Evolutionary conservation across 2,888 invertebrate species (phyloP).

Genomic region (Corbicula japonica): DNA sequence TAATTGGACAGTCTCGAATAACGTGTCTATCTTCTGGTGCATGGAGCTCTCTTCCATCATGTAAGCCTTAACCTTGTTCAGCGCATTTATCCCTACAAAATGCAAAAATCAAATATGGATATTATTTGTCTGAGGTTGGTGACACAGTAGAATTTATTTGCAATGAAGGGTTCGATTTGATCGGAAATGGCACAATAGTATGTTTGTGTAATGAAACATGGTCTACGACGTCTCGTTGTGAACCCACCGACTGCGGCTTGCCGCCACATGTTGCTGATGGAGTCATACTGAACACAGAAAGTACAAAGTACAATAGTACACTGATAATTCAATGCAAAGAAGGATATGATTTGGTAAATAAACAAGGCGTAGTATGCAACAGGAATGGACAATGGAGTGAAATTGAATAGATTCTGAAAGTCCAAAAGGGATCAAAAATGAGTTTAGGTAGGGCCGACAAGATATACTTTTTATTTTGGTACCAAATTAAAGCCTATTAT

Average conservation of each 20-base stretch:
- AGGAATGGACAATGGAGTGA: neutral
- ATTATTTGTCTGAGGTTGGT: neutral
- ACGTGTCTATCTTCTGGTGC: neutral
- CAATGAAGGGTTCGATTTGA: neutral
- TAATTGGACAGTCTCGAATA: neutral
- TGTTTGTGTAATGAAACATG: constrained; percentile 4
- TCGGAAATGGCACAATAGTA: neutral
- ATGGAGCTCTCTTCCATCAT: neutral
- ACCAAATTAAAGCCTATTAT: too few relatives aligned
- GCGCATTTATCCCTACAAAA: neutral
- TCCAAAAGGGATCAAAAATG: too few relatives aligned
- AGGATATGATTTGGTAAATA: neutral
- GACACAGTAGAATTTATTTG: neutral
- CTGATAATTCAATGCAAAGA: neutral
- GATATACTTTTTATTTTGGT: too few relatives aligned
- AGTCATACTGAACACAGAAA: neutral
- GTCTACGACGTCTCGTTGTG: neutral
- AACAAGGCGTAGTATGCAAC: neutral
- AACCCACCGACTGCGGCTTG: neutral
- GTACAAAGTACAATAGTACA: neutral
- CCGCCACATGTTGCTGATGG: neutral
- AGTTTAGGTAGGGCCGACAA: too few relatives aligned
- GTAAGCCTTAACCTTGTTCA: neutral
- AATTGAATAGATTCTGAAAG: too few relatives aligned
- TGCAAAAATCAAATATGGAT: neutral